Evolutionary conservation across 2,888 invertebrate genomes (phyloP).

Genomic region (Sinopyrophorus schimmeli): DNA sequence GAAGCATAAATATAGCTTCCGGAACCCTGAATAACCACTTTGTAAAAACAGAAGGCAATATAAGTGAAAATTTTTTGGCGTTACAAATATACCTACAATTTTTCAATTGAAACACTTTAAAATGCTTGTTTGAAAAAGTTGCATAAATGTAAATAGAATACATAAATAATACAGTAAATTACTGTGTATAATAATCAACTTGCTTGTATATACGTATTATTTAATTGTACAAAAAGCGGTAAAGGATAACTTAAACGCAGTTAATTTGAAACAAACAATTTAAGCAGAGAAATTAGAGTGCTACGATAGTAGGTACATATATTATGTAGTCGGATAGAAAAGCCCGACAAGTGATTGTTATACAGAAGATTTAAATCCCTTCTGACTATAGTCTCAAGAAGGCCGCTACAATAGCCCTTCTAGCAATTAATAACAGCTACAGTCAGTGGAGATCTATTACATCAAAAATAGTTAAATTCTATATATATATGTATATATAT

Average conservation of each 20-base stretch:
- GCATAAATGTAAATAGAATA: slow-evolving; percentile 48
- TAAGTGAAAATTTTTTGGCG: slow-evolving; percentile 40
- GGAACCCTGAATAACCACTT: slow-evolving; percentile 60
- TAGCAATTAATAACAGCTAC: too few species aligned
- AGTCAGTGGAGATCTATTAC: slow-evolving; percentile 38
- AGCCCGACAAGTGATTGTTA: slow-evolving; percentile 46
- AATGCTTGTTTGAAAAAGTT: slow-evolving; percentile 39
- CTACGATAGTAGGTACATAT: slow-evolving; percentile 35
- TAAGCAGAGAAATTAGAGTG: slow-evolving; percentile 56
- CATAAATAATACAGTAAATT: slow-evolving; percentile 41
- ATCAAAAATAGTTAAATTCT: slow-evolving; percentile 50
- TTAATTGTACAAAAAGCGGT: slow-evolving; percentile 18
- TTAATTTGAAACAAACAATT: slow-evolving; percentile 42
- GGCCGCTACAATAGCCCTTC: neutral
- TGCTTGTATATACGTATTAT: slow-evolving; percentile 20
- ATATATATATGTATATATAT: slow-evolving; percentile 49
- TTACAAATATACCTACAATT: slow-evolving; percentile 30
- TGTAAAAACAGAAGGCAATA: slow-evolving; percentile 47
- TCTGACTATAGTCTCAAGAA: slow-evolving; percentile 32
- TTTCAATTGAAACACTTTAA: slow-evolving; percentile 40
- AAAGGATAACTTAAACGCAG: slow-evolving; percentile 12
- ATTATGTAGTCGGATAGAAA: slow-evolving; percentile 16
- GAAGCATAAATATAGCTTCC: slow-evolving; percentile 58
- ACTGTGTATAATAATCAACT: slow-evolving; percentile 34
- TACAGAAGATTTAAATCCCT: slow-evolving; percentile 45